These are phyloP conservation scores for Lasioglossum figueresi DNA, from an alignment of 2,888 invertebrate species.

Conservation along the genomic window DNA sequence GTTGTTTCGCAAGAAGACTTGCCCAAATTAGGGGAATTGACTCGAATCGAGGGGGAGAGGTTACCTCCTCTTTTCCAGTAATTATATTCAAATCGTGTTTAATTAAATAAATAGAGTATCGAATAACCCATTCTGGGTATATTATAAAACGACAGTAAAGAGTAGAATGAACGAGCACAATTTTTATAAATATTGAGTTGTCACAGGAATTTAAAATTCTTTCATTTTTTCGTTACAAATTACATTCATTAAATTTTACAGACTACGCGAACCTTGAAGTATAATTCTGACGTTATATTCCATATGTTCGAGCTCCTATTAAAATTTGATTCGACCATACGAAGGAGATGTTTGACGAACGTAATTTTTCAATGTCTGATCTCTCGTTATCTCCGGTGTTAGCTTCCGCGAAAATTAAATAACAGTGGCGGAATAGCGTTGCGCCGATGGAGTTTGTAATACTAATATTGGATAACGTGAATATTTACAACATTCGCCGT, in stretches of 20 bases:
- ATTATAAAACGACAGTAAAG: no score
- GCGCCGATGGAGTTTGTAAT: not conserved
- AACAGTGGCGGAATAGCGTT: not conserved
- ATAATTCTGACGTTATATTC: not conserved
- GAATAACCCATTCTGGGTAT: no score
- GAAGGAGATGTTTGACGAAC: not conserved
- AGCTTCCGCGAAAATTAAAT: not conserved
- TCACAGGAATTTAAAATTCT: not conserved
- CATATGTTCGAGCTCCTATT: not conserved
- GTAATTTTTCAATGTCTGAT: not conserved
- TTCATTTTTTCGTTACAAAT: no score
- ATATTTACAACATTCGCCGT: conserved; percentile 19
- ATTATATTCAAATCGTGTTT: no score
- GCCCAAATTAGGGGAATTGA: no score
- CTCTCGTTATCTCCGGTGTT: not conserved
- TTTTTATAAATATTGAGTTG: not conserved
- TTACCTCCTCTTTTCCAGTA: no score
- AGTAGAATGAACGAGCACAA: no score
- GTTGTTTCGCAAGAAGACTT: no score
- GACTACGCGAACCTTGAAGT: not conserved
- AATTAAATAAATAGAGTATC: no score
- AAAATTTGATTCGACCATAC: not conserved
- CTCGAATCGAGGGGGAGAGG: no score
- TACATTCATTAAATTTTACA: no score
- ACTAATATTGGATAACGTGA: conserved; percentile 19